A percentile compares a stretch with the other conserved stretches of the same genome.
Evolutionary conservation across 2,797 vertebrate species (phyloP).

Genomic region (Coracias cyanogaster): DNA sequence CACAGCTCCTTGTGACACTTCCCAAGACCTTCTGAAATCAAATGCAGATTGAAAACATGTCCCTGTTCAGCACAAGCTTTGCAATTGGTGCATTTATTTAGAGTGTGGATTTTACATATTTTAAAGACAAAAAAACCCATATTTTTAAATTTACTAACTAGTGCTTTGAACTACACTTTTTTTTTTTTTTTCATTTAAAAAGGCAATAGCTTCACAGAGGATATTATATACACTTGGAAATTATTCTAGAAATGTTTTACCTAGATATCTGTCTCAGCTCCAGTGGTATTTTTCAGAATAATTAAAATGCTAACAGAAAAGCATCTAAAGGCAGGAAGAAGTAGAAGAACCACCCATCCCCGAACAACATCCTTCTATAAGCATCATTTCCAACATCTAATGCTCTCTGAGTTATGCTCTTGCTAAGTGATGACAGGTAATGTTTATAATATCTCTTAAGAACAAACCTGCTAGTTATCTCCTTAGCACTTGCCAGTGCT

Average conservation of each 20-base stretch:
- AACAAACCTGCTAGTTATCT: not conserved
- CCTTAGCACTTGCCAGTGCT: not conserved
- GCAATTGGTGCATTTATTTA: not conserved
- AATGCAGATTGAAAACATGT: not conserved
- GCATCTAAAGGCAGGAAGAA: not conserved
- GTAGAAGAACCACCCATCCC: not conserved
- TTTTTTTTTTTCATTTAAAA: not conserved
- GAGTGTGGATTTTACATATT: not conserved
- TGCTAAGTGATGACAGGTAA: not conserved
- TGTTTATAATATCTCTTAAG: not conserved
- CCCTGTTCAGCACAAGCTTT: not conserved
- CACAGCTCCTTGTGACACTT: not conserved
- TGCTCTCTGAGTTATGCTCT: not conserved
- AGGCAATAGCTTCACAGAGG: not conserved
- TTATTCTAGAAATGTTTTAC: not conserved
- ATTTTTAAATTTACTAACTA: not conserved
- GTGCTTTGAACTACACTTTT: not conserved
- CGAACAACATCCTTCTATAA: not conserved
- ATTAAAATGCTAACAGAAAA: conserved; percentile 10
- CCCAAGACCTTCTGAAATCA: not conserved
- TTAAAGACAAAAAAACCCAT: not conserved
- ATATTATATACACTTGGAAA: not conserved
- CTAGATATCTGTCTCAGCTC: not conserved
- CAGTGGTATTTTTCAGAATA: not conserved
- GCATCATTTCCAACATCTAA: not conserved